phyloP scores from a whole-genome alignment of 1,140 invertebrate species.

The Drosophila sulfurigaster region DNA sequence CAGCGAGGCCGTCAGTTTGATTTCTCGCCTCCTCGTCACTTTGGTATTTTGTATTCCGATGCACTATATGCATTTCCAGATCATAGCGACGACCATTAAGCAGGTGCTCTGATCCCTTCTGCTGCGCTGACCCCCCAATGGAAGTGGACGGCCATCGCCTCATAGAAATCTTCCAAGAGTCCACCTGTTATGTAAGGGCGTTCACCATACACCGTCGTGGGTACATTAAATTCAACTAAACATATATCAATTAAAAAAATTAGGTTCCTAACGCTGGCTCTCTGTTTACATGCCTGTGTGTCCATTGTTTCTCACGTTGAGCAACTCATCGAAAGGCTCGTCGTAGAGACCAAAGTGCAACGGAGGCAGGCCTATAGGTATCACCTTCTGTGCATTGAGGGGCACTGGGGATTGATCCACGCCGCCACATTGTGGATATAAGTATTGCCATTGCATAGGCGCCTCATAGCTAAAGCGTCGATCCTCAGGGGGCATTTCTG shows the following conservation, averaged over 20 bases:
- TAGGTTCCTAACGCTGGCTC: neutral
- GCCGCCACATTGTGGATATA: slow-evolving; percentile 52
- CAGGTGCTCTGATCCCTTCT: slow-evolving; percentile 86
- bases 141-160: slow-evolving; percentile 86
- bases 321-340: slow-evolving; percentile 51
- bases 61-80: slow-evolving; percentile 94
- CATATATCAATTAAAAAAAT: neutral
- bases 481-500: slow-evolving; percentile 50
- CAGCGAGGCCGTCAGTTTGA: slow-evolving; percentile 90
- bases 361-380: slow-evolving; percentile 55
- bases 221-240: slow-evolving; percentile 60
- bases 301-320: slow-evolving; percentile 61
- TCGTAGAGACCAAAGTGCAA: slow-evolving; percentile 59
- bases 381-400: slow-evolving; percentile 46
- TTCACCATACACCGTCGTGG: slow-evolving; percentile 49
- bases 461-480: slow-evolving; percentile 55
- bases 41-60: slow-evolving; percentile 91
- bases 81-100: slow-evolving; percentile 87
- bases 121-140: slow-evolving; percentile 86
- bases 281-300: slow-evolving; percentile 50
- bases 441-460: slow-evolving; percentile 47
- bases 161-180: slow-evolving; percentile 77
- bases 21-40: slow-evolving; percentile 88
- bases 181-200: slow-evolving; percentile 63
- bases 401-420: slow-evolving; percentile 61